Evolutionary conservation across 2,888 invertebrate species (phyloP).

Genomic region (Ectropis crepuscularia): DNA sequence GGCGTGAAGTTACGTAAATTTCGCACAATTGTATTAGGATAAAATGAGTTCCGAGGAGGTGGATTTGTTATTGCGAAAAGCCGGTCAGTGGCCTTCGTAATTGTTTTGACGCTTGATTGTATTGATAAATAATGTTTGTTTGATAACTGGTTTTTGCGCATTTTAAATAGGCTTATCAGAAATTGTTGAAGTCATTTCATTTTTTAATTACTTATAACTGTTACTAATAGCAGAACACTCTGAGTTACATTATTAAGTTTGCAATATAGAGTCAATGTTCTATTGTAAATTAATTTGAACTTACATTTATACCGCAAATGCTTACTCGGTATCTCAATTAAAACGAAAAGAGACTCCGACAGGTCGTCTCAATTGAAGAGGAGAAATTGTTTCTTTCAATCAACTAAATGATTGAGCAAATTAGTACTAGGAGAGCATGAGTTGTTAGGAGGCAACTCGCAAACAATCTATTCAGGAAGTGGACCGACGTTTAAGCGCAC

Average conservation of each 20-base stretch:
- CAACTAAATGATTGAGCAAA: slow-evolving; percentile 55
- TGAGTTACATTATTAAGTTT: neutral
- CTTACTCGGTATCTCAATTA: slow-evolving; percentile 16
- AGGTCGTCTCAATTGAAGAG: slow-evolving; percentile 21
- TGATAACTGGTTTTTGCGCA: neutral
- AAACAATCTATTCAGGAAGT: slow-evolving; percentile 43
- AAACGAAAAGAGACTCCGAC: slow-evolving; percentile 12
- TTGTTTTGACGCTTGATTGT: slow-evolving; percentile 28
- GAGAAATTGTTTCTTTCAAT: slow-evolving; percentile 45
- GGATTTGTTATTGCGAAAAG: slow-evolving; percentile 59
- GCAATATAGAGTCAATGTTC: no score
- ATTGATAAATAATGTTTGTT: neutral
- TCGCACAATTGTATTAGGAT: slow-evolving; percentile 82
- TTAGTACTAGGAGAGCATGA: slow-evolving; percentile 58
- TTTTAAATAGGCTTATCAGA: neutral
- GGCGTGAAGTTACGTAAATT: slow-evolving; percentile 77
- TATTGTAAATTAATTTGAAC: no score
- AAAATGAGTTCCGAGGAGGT: slow-evolving; percentile 58
- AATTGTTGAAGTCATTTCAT: neutral
- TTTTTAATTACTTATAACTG: neutral
- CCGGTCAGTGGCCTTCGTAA: slow-evolving; percentile 38
- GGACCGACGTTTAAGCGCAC: slow-evolving; percentile 31
- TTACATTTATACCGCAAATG: no score
- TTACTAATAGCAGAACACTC: neutral
- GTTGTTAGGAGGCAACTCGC: slow-evolving; percentile 42